phyloP scores from a whole-genome alignment of 2,113 vertebrate genomes.

The Siniperca chuatsi region DNA sequence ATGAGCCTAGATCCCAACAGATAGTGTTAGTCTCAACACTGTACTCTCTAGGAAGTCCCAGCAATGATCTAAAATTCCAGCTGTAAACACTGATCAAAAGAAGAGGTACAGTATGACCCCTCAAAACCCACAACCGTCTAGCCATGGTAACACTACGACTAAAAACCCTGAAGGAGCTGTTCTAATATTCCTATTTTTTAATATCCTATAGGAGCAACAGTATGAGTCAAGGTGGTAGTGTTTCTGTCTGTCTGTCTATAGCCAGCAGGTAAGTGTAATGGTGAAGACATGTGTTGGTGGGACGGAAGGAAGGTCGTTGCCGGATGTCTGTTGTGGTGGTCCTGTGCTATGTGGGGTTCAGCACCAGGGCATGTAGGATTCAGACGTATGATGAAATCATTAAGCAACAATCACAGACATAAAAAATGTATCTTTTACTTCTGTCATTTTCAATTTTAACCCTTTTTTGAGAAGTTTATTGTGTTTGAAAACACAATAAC shows the following conservation, averaged over 20 bases:
- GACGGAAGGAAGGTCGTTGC: conserved; percentile 25
- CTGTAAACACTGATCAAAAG: conserved; percentile 49
- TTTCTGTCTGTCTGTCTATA: conserved; percentile 35
- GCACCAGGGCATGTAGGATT: conserved; percentile 22
- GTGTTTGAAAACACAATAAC: neutral
- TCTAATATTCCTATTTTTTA: conserved; percentile 31
- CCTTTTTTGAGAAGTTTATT: neutral
- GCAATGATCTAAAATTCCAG: conserved; percentile 43
- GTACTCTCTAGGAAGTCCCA: conserved; percentile 56
- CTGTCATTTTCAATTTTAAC: neutral
- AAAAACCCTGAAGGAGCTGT: neutral
- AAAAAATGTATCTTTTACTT: neutral
- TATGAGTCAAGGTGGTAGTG: conserved; percentile 36
- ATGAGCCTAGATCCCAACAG: conserved; percentile 58
- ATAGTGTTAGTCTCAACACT: conserved; percentile 68
- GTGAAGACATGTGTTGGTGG: conserved; percentile 58
- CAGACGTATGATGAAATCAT: conserved; percentile 34
- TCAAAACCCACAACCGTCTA: conserved; percentile 34
- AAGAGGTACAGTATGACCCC: conserved; percentile 13
- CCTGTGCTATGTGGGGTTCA: conserved; percentile 38
- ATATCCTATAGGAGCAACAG: conserved; percentile 40
- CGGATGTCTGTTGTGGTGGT: conserved; percentile 62
- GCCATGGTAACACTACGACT: neutral
- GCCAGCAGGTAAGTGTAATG: conserved; percentile 48
- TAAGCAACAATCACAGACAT: neutral